Base-by-base conservation (phyloP, 2,888 invertebrate genomes). In the Eupithecia vulgata region DNA sequence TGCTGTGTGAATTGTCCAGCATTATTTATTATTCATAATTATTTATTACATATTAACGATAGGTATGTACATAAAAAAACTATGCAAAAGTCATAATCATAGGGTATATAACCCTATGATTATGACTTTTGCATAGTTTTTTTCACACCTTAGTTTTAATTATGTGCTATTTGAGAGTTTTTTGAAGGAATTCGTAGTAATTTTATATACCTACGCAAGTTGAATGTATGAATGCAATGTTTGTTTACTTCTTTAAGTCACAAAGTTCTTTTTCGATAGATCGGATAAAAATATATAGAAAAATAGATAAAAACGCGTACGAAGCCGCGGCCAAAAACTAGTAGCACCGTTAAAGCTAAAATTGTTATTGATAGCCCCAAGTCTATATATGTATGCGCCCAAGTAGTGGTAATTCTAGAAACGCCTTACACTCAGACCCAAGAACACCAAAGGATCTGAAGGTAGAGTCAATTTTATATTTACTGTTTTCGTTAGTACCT, bases 381-480 rank as follows among this genome's bases (percentile, higher is more conserved):
- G 5, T 17, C 6, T 48, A n/a, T n/a, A n/a, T n/a, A n/a, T n/a
- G n/a, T n/a, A n/a, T n/a, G n/a, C n/a, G n/a, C 4, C 30, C 30
- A 52, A 21, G 10, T 21, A 57, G 21, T 57, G 30, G 61, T 61
- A 25, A 15, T 15, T 59, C 17, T 30, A 13, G 13, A 25, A 25
- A 35, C 17, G 17, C 15, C 34, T 35, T 52, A n/a, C 8, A n/a
- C 7, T 17, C 35, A n/a, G 62, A 62, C 62, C 62, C 62, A 62
- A 62, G 35, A 62, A n/a, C 59, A 5, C 0, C 0, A 1, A 62
- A 35, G 4, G 10, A 35, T 35, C 17, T 62, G 1, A 25, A 61
- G 17, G 62, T 52, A 59, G n/a, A 74, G 75, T 70, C 76, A 75
- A 72, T 68, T 76, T 61, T 73, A 73, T 80, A 77, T 79, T 76